A percentile compares a stretch with the other conserved stretches of the same genome.
Conservation (phyloP, 1,140 invertebrate species). For the Rhopalosiphum padi region DNA sequence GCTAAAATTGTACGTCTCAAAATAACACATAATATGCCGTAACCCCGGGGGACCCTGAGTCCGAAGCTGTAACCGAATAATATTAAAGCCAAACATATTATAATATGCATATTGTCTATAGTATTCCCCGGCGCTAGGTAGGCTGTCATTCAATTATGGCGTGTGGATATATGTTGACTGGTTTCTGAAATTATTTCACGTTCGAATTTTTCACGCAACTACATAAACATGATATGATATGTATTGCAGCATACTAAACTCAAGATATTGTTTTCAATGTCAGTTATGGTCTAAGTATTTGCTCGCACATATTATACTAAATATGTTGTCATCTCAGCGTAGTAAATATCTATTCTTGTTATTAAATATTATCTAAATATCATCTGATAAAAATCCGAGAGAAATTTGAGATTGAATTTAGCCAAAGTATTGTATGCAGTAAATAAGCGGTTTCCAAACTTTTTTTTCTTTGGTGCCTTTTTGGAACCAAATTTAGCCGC, state of each 20-base stretch:
- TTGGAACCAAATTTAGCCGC: too few species aligned
- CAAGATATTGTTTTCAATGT: background rate
- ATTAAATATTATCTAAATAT: background rate
- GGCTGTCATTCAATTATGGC: background rate
- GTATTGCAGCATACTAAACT: background rate
- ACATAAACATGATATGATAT: too few species aligned
- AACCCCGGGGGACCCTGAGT: background rate
- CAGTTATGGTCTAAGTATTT: background rate
- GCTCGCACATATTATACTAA: background rate
- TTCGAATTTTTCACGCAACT: background rate
- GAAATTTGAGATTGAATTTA: too few species aligned
- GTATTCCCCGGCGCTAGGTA: background rate
- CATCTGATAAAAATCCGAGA: background rate
- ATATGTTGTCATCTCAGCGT: background rate
- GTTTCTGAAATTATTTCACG: background rate
- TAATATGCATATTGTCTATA: background rate
- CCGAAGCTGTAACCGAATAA: background rate
- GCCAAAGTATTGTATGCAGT: too few species aligned
- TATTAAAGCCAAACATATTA: slow-evolving; percentile 24
- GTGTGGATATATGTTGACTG: background rate
- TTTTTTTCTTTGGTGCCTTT: too few species aligned
- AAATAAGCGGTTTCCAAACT: too few species aligned
- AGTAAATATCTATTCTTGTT: background rate
- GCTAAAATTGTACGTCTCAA: background rate
- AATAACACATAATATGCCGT: background rate